These are phyloP conservation scores for Idris sp. DNA, from an alignment of 1,140 invertebrate species.

Conservation along the genomic window DNA sequence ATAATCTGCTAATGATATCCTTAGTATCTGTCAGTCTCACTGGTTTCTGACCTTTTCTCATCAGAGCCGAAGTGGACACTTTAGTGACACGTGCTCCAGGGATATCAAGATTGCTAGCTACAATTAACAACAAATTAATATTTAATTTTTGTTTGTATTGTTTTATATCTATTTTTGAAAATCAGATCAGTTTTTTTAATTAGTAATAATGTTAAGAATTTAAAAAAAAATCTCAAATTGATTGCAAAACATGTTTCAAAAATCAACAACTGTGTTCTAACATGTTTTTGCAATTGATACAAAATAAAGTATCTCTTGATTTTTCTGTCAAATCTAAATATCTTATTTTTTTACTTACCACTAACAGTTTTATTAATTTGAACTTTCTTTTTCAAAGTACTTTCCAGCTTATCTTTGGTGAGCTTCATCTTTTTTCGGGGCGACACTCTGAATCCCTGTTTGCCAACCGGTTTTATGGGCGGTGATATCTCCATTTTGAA, in stretches of 20 bases:
- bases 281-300: too few relatives aligned
- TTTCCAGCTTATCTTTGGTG: slow-evolving; percentile 64
- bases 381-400: slow-evolving; percentile 59
- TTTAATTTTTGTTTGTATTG: too few relatives aligned
- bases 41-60: slow-evolving; percentile 42
- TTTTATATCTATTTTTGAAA: too few relatives aligned
- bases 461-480: slow-evolving; percentile 52
- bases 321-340: too few relatives aligned
- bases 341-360: slow-evolving; percentile 31
- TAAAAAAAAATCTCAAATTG: too few relatives aligned
- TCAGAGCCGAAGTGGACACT: slow-evolving; percentile 59
- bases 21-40: slow-evolving; percentile 66
- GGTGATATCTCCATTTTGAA: slow-evolving; percentile 69
- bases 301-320: too few relatives aligned
- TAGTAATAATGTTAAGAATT: too few relatives aligned
- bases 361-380: slow-evolving; percentile 60
- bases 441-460: slow-evolving; percentile 39
- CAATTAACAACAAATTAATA: slow-evolving; percentile 5
- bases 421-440: slow-evolving; percentile 60
- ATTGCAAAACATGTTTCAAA: too few relatives aligned
- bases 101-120: slow-evolving; percentile 53
- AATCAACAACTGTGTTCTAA: too few relatives aligned
- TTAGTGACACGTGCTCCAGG: slow-evolving; percentile 67
- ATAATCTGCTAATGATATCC: slow-evolving; percentile 67
- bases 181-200: too few relatives aligned